Evolutionary conservation across 2,113 vertebrate genomes (phyloP).

Genomic region (Telmatochromis brichardi): DNA sequence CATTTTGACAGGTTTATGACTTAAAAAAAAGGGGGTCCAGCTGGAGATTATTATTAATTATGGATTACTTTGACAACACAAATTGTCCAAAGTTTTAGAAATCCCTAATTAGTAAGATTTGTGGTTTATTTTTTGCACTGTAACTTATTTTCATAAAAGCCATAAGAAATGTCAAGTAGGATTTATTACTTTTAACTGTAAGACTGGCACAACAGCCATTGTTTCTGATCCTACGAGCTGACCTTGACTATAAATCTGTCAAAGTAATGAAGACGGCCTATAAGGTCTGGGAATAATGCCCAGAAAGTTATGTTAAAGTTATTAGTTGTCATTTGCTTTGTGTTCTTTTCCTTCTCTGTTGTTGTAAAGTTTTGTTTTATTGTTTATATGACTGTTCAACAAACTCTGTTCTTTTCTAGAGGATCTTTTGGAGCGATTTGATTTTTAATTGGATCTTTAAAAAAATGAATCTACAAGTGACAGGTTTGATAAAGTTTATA

Average conservation of each 20-base stretch:
- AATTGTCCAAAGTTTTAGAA: background rate
- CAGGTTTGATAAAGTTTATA: background rate
- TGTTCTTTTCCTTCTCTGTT: background rate
- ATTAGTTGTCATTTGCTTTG: background rate
- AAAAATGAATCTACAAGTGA: background rate
- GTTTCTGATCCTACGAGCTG: background rate
- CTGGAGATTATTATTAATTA: background rate
- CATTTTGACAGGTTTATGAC: background rate
- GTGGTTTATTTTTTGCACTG: background rate
- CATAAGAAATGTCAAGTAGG: background rate
- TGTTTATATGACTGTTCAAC: background rate
- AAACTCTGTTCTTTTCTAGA: background rate
- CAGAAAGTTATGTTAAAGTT: background rate
- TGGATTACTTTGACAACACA: background rate
- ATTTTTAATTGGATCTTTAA: background rate
- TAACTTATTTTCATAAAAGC: background rate
- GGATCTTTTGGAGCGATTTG: fast-evolving
- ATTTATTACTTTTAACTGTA: background rate
- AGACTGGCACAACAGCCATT: background rate
- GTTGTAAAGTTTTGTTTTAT: background rate
- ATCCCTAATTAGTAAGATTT: background rate
- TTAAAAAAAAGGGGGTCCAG: background rate
- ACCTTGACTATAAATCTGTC: background rate
- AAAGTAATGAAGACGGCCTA: background rate
- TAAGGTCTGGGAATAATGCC: background rate